Percentiles rank a stretch among this genome's conserved stretches.
These are phyloP conservation scores for Dicrostonyx torquatus DNA, from an alignment of 2,797 vertebrate genomes.

Conservation along the genomic window DNA sequence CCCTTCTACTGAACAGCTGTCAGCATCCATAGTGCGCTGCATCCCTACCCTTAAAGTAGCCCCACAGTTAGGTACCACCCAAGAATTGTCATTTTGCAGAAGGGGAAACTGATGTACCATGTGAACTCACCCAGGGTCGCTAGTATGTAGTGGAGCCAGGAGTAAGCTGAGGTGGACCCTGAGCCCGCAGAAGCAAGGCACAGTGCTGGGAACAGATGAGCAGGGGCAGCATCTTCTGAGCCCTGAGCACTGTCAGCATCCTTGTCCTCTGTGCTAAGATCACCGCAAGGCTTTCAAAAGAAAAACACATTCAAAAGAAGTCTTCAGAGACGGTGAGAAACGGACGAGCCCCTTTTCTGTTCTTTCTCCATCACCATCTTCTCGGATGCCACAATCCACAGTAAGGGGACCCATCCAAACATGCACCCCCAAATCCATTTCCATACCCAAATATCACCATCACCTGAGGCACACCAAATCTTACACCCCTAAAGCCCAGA, in stretches of 20 bases:
- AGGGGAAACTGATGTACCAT: background rate
- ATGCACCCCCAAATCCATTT: background rate
- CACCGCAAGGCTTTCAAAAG: background rate
- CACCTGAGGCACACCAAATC: background rate
- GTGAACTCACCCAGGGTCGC: background rate
- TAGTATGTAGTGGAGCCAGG: background rate
- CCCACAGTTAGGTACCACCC: fast-evolving
- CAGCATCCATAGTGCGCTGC: background rate
- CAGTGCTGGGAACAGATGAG: background rate
- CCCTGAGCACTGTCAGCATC: background rate
- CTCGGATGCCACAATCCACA: too few relatives aligned
- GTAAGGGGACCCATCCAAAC: too few relatives aligned
- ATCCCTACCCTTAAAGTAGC: background rate
- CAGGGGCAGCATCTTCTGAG: background rate
- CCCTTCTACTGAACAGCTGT: background rate
- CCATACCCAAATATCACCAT: background rate
- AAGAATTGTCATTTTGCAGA: background rate
- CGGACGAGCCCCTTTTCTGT: background rate
- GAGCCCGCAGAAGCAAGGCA: background rate
- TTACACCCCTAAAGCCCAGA: background rate
- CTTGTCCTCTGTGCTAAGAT: background rate
- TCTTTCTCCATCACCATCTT: background rate
- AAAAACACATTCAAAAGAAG: background rate
- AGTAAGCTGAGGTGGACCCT: background rate
- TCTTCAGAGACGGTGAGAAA: background rate